These are phyloP conservation scores for Lytechinus pictus DNA, from an alignment of 35 echinoderm and acorn worm species.

Conservation along the genomic window DNA sequence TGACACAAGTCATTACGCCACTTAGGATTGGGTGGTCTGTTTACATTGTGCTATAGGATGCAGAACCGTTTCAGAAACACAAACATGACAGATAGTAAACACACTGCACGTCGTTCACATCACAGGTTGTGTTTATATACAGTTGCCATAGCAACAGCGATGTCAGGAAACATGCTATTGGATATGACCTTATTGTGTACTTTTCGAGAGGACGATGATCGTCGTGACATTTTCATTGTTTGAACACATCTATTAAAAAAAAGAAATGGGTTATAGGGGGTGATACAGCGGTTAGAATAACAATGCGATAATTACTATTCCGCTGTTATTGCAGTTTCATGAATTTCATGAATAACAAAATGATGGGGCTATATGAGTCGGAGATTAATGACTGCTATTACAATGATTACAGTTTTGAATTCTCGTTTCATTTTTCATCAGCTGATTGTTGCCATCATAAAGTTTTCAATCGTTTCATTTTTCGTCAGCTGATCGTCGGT, in stretches of 20 bases:
- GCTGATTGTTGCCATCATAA: neutral
- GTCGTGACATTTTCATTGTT: neutral
- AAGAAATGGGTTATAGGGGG: neutral
- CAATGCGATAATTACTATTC: neutral
- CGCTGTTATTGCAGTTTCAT: neutral
- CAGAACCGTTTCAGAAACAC: slow-evolving; percentile 35
- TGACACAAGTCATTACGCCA: neutral
- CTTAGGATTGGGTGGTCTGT: slow-evolving; percentile 14
- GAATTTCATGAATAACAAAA: neutral
- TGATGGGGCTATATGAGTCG: neutral
- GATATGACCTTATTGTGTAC: neutral
- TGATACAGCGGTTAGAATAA: neutral
- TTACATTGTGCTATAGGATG: slow-evolving; percentile 18
- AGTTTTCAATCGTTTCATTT: neutral
- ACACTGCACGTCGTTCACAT: neutral
- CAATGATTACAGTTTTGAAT: neutral
- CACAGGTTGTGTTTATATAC: neutral
- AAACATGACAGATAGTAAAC: neutral
- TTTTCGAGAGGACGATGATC: neutral
- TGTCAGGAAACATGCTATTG: neutral
- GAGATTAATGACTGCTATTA: neutral
- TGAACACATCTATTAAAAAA: neutral
- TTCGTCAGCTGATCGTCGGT: neutral
- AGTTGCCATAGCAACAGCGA: neutral
- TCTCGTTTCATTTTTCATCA: neutral